Percentiles rank a stretch among this genome's conserved stretches.
These are phyloP conservation scores for Karalla daura DNA, from an alignment of 2,797 vertebrate genomes.

Conservation along the genomic window DNA sequence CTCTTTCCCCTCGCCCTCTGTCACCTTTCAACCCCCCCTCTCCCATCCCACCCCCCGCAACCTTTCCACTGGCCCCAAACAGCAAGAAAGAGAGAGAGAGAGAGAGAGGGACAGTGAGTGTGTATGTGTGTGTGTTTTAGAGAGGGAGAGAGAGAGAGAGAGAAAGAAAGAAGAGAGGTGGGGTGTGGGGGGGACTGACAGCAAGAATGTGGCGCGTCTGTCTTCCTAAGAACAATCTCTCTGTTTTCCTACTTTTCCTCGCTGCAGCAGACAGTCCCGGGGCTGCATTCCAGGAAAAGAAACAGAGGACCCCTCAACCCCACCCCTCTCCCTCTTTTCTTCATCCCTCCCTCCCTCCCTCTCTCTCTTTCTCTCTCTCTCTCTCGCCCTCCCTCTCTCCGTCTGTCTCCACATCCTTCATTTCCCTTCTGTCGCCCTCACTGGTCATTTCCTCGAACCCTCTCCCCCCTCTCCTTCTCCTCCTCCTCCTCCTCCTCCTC, in stretches of 20 bases:
- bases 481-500: too few species aligned
- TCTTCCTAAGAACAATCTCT: constrained; percentile 74
- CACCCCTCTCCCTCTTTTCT: constrained; percentile 46
- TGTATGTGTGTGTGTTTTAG: too few species aligned
- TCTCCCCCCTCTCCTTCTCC: neutral
- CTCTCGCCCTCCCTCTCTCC: constrained; percentile 71
- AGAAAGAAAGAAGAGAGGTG: too few species aligned
- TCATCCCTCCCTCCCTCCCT: constrained; percentile 45
- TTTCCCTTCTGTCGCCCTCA: constrained; percentile 73
- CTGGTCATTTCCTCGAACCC: constrained; percentile 68
- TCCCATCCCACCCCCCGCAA: constrained; percentile 9
- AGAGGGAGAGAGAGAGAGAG: constrained; percentile 17
- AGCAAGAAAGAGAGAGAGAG: constrained; percentile 21
- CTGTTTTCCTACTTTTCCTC: constrained; percentile 75
- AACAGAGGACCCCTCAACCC: constrained; percentile 68
- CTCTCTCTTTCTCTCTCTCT: constrained; percentile 63
- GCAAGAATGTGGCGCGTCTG: constrained; percentile 80
- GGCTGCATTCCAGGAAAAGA: constrained; percentile 81
- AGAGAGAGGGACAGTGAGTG: constrained; percentile 23
- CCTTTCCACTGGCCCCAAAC: constrained; percentile 54
- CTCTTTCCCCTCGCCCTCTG: constrained; percentile 36
- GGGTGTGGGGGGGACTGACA: constrained; percentile 57
- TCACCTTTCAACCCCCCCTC: constrained; percentile 57
- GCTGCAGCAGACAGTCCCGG: constrained; percentile 66
- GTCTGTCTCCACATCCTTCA: constrained; percentile 72